Evolutionary conservation across 2,888 invertebrate genomes (phyloP).

Genomic region (Clostera curtula): DNA sequence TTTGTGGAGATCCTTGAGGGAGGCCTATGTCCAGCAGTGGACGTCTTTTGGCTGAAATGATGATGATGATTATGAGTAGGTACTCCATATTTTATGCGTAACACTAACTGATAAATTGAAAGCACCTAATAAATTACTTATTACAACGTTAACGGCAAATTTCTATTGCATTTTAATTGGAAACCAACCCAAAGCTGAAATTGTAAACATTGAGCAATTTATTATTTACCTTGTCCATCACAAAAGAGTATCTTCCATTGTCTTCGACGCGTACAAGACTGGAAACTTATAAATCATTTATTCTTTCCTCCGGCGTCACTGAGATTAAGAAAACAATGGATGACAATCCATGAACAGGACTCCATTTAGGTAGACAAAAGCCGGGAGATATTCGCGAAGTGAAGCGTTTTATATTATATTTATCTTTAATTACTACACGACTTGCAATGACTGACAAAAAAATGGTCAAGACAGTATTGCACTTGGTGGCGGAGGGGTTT

Average conservation of each 20-base stretch:
- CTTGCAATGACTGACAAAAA: constrained; percentile 33
- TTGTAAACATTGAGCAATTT: no score
- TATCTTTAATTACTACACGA: constrained; percentile 72
- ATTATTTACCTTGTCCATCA: constrained; percentile 6
- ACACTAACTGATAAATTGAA: no score
- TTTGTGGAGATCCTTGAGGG: no score
- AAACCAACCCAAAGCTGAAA: constrained; percentile 15
- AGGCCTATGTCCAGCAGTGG: no score
- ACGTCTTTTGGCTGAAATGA: no score
- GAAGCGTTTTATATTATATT: constrained; percentile 71
- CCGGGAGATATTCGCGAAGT: constrained; percentile 51
- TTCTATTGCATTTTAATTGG: constrained; percentile 20
- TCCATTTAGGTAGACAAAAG: constrained; percentile 66
- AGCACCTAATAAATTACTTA: no score
- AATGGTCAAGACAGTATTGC: constrained; percentile 2
- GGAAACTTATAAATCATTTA: constrained; percentile 64
- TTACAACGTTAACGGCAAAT: no score
- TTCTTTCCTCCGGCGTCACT: constrained; percentile 45
- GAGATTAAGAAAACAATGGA: constrained; percentile 68
- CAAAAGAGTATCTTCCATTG: neutral
- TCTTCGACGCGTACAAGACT: constrained; percentile 12
- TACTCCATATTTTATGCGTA: no score
- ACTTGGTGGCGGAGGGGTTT: constrained; percentile 4
- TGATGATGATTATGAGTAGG: no score
- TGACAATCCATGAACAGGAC: constrained; percentile 63